Evolutionary conservation across 64 coral and sea anemone species (phyloP).

Genomic region (Montipora capricornis): DNA sequence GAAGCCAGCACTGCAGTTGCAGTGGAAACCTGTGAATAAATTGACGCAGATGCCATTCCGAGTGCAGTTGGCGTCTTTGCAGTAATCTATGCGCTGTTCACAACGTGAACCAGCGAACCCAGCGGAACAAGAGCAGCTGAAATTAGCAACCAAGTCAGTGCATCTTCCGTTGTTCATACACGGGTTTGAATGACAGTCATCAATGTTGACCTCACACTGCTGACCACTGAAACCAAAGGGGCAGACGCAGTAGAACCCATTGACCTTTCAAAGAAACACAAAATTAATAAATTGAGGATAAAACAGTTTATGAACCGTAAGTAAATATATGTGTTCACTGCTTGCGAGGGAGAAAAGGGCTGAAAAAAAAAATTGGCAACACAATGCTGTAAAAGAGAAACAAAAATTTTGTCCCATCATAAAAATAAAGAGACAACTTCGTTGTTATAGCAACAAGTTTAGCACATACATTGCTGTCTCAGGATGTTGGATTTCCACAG

Average conservation of each 20-base stretch:
- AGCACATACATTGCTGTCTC: too few species aligned
- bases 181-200: constrained; percentile 46
- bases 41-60: constrained; percentile 51
- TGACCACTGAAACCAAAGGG: constrained; percentile 45
- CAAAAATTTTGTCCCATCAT: too few species aligned
- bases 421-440: too few species aligned
- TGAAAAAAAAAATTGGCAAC: too few species aligned
- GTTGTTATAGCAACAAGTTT: too few species aligned
- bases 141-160: constrained; percentile 36
- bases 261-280: constrained; percentile 1
- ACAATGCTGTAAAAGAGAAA: too few species aligned
- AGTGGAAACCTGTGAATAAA: background rate
- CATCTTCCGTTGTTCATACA: constrained; percentile 68
- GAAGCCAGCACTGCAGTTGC: background rate
- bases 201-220: constrained; percentile 52
- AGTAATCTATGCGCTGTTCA: constrained; percentile 38
- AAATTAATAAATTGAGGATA: too few species aligned
- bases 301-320: too few species aligned
- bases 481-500: too few species aligned
- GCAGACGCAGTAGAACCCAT: constrained; percentile 19
- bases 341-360: too few species aligned
- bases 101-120: constrained; percentile 49
- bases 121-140: constrained; percentile 45
- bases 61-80: constrained; percentile 30
- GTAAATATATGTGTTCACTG: too few species aligned